phyloP scores from a whole-genome alignment of 1,140 invertebrate species.

The Aphelinus atriplicis region DNA sequence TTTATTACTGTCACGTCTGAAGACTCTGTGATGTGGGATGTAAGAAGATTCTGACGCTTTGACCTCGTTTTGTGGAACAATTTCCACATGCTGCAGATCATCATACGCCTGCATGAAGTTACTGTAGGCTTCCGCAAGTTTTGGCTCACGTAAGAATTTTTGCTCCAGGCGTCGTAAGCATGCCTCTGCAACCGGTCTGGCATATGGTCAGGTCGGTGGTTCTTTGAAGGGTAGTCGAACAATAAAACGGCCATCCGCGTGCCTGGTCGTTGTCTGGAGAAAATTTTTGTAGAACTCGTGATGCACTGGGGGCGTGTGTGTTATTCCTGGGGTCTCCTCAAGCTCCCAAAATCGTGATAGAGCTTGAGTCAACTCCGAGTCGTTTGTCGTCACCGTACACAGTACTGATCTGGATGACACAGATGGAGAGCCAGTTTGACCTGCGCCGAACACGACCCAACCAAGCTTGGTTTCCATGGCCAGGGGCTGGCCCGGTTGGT shows the following conservation, averaged over 20 bases:
- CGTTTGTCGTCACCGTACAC: not conserved
- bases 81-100: not conserved
- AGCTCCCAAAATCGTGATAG: not conserved
- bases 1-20: not conserved
- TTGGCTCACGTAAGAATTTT: not conserved
- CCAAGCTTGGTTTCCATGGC: conserved; percentile 2
- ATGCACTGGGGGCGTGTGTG: not conserved
- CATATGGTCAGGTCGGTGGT: not conserved
- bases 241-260: not conserved
- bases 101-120: not conserved
- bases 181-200: not conserved
- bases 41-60: not conserved
- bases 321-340: not conserved
- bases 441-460: not conserved
- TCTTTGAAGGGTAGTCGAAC: not conserved
- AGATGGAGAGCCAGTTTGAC: not conserved
- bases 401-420: not conserved
- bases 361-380: not conserved
- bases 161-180: not conserved
- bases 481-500: not conserved
- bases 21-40: not conserved
- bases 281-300: not conserved
- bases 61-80: too few relatives aligned
- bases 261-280: not conserved
- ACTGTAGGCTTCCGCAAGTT: not conserved